These are phyloP conservation scores for Brachionus plicatilis DNA, from an alignment of 1,140 invertebrate genomes.

Conservation along the genomic window DNA sequence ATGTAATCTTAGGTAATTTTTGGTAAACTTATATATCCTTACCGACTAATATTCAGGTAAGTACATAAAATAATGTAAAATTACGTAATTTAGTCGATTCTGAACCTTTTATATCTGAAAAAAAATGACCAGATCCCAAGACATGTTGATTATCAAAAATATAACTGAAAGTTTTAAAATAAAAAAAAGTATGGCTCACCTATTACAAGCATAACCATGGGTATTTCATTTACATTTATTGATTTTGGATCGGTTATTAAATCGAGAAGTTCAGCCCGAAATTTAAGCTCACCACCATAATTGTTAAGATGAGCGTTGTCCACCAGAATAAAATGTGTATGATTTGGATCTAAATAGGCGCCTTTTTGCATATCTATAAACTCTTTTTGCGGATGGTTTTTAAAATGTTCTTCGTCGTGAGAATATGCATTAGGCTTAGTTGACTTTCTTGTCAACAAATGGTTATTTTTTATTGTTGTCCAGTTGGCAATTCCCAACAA, in stretches of 20 bases:
- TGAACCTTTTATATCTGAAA: too few species aligned
- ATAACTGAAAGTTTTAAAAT: not conserved
- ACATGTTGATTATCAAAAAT: too few species aligned
- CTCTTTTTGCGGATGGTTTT: not conserved
- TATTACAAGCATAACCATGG: not conserved
- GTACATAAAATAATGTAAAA: too few species aligned
- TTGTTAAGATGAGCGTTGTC: slow-evolving; percentile 51
- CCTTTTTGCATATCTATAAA: slow-evolving; percentile 41
- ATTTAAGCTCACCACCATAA: slow-evolving; percentile 51
- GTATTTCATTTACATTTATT: slow-evolving; percentile 4
- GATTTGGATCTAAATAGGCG: slow-evolving; percentile 56
- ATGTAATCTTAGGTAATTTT: too few species aligned
- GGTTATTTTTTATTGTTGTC: slow-evolving; percentile 48
- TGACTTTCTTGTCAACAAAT: not conserved
- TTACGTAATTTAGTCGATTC: too few species aligned
- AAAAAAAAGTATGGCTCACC: not conserved
- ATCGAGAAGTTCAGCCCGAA: slow-evolving; percentile 50
- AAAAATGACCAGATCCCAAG: too few species aligned
- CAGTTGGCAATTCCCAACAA: slow-evolving; percentile 52
- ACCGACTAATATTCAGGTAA: too few species aligned
- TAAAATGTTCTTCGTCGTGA: not conserved
- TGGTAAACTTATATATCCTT: too few species aligned
- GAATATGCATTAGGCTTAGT: not conserved
- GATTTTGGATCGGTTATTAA: not conserved
- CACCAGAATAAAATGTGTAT: slow-evolving; percentile 58